Percentiles rank a stretch among this genome's conserved stretches.
phyloP scores from a whole-genome alignment of 1,140 invertebrate genomes.

The Panagrolaimus sp. region DNA sequence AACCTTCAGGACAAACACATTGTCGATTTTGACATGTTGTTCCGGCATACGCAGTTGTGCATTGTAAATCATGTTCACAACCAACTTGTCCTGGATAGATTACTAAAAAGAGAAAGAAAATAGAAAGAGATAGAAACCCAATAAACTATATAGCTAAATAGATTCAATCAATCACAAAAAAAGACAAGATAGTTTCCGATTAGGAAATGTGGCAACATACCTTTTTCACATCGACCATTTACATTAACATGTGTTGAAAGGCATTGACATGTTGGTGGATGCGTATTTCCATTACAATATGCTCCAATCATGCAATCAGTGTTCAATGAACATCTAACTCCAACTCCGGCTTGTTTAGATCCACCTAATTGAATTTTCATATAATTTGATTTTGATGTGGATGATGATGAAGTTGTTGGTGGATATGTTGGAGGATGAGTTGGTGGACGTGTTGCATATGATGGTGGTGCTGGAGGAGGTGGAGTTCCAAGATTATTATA shows the following conservation, averaged over 20 bases:
- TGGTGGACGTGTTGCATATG: constrained; percentile 6
- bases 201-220: constrained; percentile 24
- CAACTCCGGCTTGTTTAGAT: constrained; percentile 41
- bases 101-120: constrained; percentile 38
- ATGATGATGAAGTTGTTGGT: neutral
- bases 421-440: neutral
- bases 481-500: constrained; percentile 18
- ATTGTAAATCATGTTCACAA: constrained; percentile 50
- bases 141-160: no score
- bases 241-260: constrained; percentile 55
- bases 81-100: constrained; percentile 56
- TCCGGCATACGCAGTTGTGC: constrained; percentile 46
- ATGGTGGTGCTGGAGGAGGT: constrained; percentile 11
- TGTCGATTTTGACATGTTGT: constrained; percentile 47
- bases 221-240: constrained; percentile 52
- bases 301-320: constrained; percentile 55
- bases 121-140: neutral
- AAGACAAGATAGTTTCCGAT: neutral
- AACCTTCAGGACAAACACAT: constrained; percentile 52
- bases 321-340: constrained; percentile 51
- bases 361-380: constrained; percentile 37
- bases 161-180: neutral
- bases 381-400: constrained; percentile 28
- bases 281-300: constrained; percentile 57
- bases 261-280: constrained; percentile 56